Evolutionary conservation across 2,888 invertebrate species (phyloP).

Genomic region (Mantis religiosa): DNA sequence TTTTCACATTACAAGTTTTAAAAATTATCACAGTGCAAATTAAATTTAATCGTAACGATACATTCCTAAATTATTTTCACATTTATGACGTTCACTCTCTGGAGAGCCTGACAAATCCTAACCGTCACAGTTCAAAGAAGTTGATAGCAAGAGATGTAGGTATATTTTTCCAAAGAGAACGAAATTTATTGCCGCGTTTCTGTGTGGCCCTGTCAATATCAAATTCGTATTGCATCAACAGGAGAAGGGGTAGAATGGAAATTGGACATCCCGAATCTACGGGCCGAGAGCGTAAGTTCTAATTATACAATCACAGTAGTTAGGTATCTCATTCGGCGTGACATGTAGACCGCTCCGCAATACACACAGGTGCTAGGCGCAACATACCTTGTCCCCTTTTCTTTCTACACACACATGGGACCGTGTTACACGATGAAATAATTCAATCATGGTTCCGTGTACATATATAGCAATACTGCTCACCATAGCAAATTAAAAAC

Average conservation of each 20-base stretch:
- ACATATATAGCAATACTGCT: neutral
- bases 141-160: neutral
- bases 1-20: no score
- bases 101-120: neutral
- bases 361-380: neutral
- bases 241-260: neutral
- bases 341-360: neutral
- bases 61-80: no score
- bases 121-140: neutral
- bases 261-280: neutral
- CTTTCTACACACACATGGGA: neutral
- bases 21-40: no score
- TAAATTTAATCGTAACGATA: no score
- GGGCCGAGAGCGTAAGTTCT: neutral
- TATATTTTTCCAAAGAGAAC: neutral
- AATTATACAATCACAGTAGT: constrained; percentile 14
- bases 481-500: neutral
- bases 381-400: neutral
- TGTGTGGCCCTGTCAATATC: neutral
- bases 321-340: neutral
- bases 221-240: constrained; percentile 13
- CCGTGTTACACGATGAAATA: neutral
- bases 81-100: neutral
- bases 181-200: neutral
- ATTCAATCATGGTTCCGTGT: neutral